phyloP scores from a whole-genome alignment of 2,797 vertebrate genomes.

The Enoplosus armatus region DNA sequence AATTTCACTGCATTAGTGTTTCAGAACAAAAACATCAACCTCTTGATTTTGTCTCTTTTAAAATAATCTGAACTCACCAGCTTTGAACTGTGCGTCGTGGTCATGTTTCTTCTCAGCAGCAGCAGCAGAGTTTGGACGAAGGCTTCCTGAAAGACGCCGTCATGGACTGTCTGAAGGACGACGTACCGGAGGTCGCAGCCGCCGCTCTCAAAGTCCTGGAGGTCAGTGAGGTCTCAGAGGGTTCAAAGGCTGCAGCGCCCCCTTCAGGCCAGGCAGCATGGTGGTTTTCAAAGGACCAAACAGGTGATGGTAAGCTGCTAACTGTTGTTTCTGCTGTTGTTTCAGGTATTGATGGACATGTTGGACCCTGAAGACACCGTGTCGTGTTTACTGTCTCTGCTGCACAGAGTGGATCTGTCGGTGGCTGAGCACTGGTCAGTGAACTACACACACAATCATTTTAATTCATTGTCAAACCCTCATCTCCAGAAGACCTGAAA shows the following conservation, averaged over 20 bases:
- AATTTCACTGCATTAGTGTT: too few species aligned
- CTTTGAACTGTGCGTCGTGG: too few species aligned
- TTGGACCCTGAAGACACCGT: slow-evolving; percentile 84
- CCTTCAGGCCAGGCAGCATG: not conserved
- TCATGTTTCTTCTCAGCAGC: slow-evolving; percentile 17
- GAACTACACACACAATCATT: slow-evolving; percentile 16
- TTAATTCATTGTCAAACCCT: too few species aligned
- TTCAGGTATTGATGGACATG: slow-evolving; percentile 82
- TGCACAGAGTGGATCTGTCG: slow-evolving; percentile 84
- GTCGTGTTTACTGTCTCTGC: slow-evolving; percentile 86
- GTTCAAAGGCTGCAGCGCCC: not conserved
- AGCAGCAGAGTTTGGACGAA: slow-evolving; percentile 88
- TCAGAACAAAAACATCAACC: too few species aligned
- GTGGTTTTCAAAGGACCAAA: not conserved
- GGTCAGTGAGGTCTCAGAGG: too few species aligned
- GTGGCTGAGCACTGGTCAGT: slow-evolving; percentile 86
- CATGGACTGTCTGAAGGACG: slow-evolving; percentile 89
- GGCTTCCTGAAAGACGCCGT: slow-evolving; percentile 90
- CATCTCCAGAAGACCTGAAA: too few species aligned
- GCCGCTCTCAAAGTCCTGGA: slow-evolving; percentile 86
- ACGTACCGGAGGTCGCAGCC: slow-evolving; percentile 88
- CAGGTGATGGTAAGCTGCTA: not conserved
- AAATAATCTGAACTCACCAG: too few species aligned
- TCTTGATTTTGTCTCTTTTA: too few species aligned
- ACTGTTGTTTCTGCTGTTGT: not conserved